Conservation (phyloP, 2,888 invertebrate genomes). For the Sabatieria punctata region DNA sequence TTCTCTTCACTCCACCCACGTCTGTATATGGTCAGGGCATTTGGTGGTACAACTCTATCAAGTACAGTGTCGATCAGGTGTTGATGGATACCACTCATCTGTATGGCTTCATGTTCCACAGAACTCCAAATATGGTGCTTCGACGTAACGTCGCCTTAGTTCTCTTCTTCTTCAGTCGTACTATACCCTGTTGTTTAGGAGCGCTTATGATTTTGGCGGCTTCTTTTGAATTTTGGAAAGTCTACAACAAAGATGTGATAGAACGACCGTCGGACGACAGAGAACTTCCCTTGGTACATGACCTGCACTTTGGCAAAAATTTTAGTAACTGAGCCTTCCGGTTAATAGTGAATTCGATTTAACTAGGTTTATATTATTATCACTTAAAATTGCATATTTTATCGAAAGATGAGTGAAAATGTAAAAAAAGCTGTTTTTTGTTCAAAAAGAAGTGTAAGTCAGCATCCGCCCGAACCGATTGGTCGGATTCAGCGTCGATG, state of each 20-base stretch:
- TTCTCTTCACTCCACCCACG: conserved; percentile 14
- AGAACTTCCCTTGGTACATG: conserved; percentile 65
- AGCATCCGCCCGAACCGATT: no score
- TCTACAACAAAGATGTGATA: conserved; percentile 78
- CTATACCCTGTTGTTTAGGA: conserved; percentile 26
- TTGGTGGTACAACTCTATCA: conserved; percentile 98
- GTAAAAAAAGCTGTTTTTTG: no score
- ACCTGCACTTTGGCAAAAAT: no score
- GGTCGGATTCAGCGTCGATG: no score
- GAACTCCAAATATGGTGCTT: conserved; percentile 82
- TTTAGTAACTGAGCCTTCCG: no score
- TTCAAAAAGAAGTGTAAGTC: no score
- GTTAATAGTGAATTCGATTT: no score
- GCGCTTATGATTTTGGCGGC: conserved; percentile 91
- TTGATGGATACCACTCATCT: conserved; percentile 87
- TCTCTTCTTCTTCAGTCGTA: background rate
- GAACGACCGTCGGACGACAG: conserved; percentile 82
- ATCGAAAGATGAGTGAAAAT: no score
- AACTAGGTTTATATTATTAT: no score
- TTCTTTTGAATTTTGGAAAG: conserved; percentile 83
- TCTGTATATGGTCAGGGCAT: no score
- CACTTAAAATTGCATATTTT: no score
- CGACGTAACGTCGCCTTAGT: conserved; percentile 45
- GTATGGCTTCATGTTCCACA: conserved; percentile 86
- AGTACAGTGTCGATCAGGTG: conserved; percentile 82